Evolutionary conservation across 2,113 vertebrate species (phyloP).

Genomic region (Hippocampus comes): DNA sequence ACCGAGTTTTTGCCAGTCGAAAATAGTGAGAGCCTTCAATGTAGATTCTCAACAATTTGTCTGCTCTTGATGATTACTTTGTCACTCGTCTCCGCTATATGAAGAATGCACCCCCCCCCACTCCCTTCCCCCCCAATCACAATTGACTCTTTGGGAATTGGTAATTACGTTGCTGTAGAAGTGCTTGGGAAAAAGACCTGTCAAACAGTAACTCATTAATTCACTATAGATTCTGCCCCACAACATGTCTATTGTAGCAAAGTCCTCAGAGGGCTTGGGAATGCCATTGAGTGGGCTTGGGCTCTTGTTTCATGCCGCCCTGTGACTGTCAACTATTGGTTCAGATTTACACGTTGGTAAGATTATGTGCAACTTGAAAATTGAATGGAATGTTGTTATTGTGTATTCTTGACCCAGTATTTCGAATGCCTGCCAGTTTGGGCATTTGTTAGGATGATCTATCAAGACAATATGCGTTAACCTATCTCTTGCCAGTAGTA

Average conservation of each 20-base stretch:
- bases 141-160: conserved; percentile 39
- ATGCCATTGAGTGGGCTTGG: conserved; percentile 67
- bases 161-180: conserved; percentile 58
- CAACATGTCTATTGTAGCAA: conserved; percentile 69
- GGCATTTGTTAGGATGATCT: not conserved
- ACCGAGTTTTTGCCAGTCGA: not conserved
- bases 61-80: conserved; percentile 35
- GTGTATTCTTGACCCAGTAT: not conserved
- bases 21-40: conserved; percentile 16
- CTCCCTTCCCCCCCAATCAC: conserved; percentile 1
- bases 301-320: conserved; percentile 52
- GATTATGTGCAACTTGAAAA: conserved; percentile 33
- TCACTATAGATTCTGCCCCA: conserved; percentile 63
- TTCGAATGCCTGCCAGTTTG: conserved; percentile 5
- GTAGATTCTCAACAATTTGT: not conserved
- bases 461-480: not conserved
- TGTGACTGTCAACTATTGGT: conserved; percentile 42
- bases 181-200: conserved; percentile 62
- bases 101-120: conserved; percentile 28
- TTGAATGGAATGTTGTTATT: conserved; percentile 27
- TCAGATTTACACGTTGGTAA: conserved; percentile 31
- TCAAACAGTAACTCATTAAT: conserved; percentile 72
- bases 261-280: conserved; percentile 67
- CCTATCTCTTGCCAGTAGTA: not conserved
- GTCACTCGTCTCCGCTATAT: conserved; percentile 35